A percentile compares a stretch with the other conserved stretches of the same genome.
phyloP scores from a whole-genome alignment of 2,797 vertebrate genomes.

The Myotis daubentonii region DNA sequence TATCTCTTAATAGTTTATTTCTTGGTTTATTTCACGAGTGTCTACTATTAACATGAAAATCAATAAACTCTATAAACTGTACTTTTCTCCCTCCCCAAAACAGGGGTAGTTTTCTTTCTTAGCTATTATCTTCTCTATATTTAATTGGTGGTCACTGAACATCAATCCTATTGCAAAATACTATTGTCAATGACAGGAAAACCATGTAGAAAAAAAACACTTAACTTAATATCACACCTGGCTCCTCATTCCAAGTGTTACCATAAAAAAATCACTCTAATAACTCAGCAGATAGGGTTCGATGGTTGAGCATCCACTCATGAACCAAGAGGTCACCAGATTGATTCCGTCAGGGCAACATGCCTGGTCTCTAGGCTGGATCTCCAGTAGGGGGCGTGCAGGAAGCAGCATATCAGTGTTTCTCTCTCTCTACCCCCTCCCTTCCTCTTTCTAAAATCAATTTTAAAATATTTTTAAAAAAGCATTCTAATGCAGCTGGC shows the following conservation, averaged over 20 bases:
- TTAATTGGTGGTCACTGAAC: constrained; percentile 10
- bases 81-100: background rate
- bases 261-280: constrained; percentile 33
- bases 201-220: background rate
- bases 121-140: background rate
- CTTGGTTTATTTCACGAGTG: constrained; percentile 6
- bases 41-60: background rate
- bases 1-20: background rate
- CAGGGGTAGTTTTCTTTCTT: background rate
- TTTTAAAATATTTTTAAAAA: background rate
- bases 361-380: too few species aligned
- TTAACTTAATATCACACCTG: constrained; percentile 25
- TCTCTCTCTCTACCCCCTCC: too few species aligned
- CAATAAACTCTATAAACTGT: constrained; percentile 33
- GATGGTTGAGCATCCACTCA: too few species aligned
- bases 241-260: constrained; percentile 16
- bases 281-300: background rate
- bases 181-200: constrained; percentile 36
- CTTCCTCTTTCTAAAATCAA: too few species aligned
- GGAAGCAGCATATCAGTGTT: too few species aligned
- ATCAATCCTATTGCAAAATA: constrained; percentile 33
- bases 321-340: too few species aligned
- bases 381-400: too few species aligned
- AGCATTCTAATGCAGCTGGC: background rate
- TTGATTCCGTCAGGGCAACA: too few species aligned